Conservation (phyloP, 1,140 invertebrate genomes). For the Hylaeus anthracinus region DNA sequence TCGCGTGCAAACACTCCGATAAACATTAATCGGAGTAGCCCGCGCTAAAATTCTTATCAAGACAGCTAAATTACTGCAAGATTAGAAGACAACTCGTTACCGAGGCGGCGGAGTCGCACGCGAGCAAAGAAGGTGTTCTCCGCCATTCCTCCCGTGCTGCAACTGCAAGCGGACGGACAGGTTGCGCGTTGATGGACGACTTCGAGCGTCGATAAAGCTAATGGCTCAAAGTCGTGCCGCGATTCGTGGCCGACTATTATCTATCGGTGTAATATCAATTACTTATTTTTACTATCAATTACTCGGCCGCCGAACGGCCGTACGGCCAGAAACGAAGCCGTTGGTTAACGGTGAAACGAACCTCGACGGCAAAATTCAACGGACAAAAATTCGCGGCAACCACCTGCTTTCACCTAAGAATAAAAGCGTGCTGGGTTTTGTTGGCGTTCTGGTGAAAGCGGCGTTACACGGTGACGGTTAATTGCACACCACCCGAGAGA, state of each 20-base stretch:
- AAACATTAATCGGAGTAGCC: not conserved
- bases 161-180: not conserved
- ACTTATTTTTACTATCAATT: not conserved
- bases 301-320: not conserved
- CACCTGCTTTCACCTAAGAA: constrained; percentile 28
- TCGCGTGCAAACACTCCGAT: not conserved
- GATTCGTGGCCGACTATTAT: not conserved
- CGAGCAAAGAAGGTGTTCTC: not conserved
- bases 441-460: constrained; percentile 18
- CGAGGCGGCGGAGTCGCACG: not conserved
- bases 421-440: constrained; percentile 18
- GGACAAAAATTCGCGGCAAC: not conserved
- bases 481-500: not conserved
- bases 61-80: constrained; percentile 4
- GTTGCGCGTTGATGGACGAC: not conserved
- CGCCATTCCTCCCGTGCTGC: not conserved
- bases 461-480: not conserved
- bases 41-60: not conserved
- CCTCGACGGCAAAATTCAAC: not conserved
- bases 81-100: not conserved
- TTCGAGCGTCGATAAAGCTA: constrained; percentile 13
- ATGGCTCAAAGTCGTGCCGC: not conserved
- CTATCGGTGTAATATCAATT: constrained; percentile 18
- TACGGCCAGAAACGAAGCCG: not conserved
- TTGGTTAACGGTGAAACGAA: not conserved